Base-by-base conservation (phyloP, 2,888 invertebrate species). In the Chrysomela aeneicollis region DNA sequence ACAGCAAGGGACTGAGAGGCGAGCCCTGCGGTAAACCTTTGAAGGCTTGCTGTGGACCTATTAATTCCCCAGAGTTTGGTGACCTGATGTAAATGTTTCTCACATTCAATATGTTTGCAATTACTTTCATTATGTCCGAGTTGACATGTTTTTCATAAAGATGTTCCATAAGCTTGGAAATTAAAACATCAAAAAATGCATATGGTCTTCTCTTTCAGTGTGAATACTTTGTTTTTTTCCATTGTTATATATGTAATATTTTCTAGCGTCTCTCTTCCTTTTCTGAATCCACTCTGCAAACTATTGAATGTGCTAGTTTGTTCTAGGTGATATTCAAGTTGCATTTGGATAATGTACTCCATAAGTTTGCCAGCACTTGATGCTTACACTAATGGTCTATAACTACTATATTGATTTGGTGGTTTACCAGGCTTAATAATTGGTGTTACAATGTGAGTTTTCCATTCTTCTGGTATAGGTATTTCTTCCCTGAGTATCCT, bases 391-490 rank as follows among this genome's bases (percentile, higher is more conserved):
- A 64, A 32, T 21, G 61, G 61, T 17, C 61, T 47, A 22, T 62
- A 57, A 1, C 18, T 46, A 10, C 12, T 46, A 21, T 51, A 15
- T 0, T 18, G 17, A 10, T 12, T 17, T 1, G 58, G 42, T 12
- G 50, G 42, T 26, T 50, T 50, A 10, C 52, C 52, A 10, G 17
- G 51, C 21, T 63, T 59, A 1, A 58, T 15, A 4, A 58, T 19
- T 15, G 61, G 61, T 17, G 30, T 18, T 12, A 61, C 37, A 5
- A 54, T 47, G 18, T 63, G 55, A 21, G 52, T 42, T 54, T 55
- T 63, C 66, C 59, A 66, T 5, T 62, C 32, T 35, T 54, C 46
- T 4, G 66, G 59, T 10, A 66, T 54, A 1, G 53, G n/a, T 9
- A 15, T 6, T n/a, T 59, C 32, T 18, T 21, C 30, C 21, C 12